Evolutionary conservation across 1,140 invertebrate genomes (phyloP).

Genomic region (Drosophila insularis): DNA sequence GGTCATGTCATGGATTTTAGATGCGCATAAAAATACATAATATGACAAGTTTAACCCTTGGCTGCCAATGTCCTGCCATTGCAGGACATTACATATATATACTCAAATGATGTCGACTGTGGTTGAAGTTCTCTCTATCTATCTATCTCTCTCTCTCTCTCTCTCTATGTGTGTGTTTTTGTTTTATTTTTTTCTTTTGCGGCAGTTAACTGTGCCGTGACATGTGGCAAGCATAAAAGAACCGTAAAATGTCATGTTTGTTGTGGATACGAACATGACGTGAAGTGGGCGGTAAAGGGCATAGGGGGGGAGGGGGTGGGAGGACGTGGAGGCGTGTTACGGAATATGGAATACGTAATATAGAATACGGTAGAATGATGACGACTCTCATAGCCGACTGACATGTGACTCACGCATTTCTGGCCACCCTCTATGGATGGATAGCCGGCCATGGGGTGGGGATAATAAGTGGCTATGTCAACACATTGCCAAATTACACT

Average conservation of each 20-base stretch:
- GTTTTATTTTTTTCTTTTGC: constrained; percentile 48
- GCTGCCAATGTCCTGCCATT: constrained; percentile 10
- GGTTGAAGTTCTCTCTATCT: neutral
- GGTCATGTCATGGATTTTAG: constrained; percentile 45
- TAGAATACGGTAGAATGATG: constrained; percentile 26
- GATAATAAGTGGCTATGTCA: constrained; percentile 53
- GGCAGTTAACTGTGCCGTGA: constrained; percentile 76
- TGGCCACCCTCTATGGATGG: neutral
- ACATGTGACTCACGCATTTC: constrained; percentile 56
- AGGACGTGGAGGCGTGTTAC: neutral
- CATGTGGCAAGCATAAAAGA: constrained; percentile 80
- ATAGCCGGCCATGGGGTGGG: neutral
- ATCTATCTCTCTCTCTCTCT: neutral
- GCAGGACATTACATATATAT: constrained; percentile 10
- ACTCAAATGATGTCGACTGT: neutral
- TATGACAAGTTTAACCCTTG: constrained; percentile 52
- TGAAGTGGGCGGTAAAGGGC: constrained; percentile 52
- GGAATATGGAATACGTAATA: neutral
- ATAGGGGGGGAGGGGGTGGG: neutral
- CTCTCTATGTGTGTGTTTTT: neutral
- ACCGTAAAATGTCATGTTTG: constrained; percentile 80
- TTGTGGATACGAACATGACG: constrained; percentile 74
- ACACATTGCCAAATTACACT: constrained; percentile 74
- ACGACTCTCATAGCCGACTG: constrained; percentile 44
- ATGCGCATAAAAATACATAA: constrained; percentile 56